Conservation (phyloP, 2,888 invertebrate genomes). For the Trichogramma evanescens region DNA sequence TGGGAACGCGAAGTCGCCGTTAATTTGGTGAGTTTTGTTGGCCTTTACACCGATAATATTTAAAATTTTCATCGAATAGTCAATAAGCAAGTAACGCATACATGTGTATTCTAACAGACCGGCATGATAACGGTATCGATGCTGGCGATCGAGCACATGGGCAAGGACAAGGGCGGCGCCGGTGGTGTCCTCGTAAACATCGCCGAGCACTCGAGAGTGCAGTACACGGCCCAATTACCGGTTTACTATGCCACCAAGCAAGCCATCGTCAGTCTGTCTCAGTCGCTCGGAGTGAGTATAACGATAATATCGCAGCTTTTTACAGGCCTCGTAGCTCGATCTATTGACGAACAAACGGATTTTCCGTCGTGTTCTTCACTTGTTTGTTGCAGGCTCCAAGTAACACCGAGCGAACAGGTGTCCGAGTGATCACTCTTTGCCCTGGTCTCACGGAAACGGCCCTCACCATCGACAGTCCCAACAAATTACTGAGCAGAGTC, state of each 20-base stretch:
- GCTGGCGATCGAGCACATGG: slow-evolving; percentile 44
- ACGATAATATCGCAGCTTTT: no score
- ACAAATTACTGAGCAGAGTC: slow-evolving; percentile 37
- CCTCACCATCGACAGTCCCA: slow-evolving; percentile 38
- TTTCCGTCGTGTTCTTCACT: not conserved
- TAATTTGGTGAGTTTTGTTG: slow-evolving; percentile 57
- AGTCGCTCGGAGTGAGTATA: slow-evolving; percentile 34
- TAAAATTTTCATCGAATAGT: not conserved
- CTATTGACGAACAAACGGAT: not conserved
- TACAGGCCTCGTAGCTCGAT: not conserved
- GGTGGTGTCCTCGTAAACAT: slow-evolving; percentile 50
- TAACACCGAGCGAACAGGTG: slow-evolving; percentile 40
- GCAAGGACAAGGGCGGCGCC: slow-evolving; percentile 41
- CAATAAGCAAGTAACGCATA: not conserved
- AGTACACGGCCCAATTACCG: slow-evolving; percentile 35
- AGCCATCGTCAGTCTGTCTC: slow-evolving; percentile 40
- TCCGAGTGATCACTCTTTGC: slow-evolving; percentile 43
- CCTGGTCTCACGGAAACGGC: slow-evolving; percentile 46
- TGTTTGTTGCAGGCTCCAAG: slow-evolving; percentile 31
- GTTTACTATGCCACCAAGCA: slow-evolving; percentile 44
- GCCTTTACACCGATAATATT: not conserved
- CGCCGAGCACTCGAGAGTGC: slow-evolving; percentile 47
- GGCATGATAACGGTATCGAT: slow-evolving; percentile 39
- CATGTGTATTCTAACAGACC: slow-evolving; percentile 22
- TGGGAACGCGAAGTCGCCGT: slow-evolving; percentile 71